Percentiles rank a stretch among this genome's conserved stretches.
phyloP scores from a whole-genome alignment of 2,888 invertebrate species.

The Nomada ferruginata region DNA sequence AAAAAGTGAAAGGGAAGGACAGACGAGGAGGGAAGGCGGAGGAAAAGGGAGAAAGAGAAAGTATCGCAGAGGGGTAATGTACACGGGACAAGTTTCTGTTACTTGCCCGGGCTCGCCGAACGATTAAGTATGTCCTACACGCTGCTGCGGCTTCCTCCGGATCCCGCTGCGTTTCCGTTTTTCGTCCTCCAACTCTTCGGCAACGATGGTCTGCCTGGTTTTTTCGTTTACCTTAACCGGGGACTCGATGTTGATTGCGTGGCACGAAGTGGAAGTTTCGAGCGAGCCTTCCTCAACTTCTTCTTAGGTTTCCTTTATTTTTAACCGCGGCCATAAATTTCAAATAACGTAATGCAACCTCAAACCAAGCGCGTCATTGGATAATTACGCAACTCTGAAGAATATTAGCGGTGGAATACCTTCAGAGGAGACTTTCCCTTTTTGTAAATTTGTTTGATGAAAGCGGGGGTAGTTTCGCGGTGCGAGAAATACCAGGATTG shows the following conservation, averaged over 20 bases:
- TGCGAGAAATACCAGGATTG: no score
- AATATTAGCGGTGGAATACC: no score
- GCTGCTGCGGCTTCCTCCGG: slow-evolving; percentile 30
- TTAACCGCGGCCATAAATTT: no score
- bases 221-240: slow-evolving; percentile 52
- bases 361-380: no score
- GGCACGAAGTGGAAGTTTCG: slow-evolving; percentile 41
- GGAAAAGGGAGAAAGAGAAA: neutral
- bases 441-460: no score
- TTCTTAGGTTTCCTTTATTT: neutral
- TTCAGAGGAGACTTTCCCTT: no score
- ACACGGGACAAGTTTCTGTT: slow-evolving; percentile 62
- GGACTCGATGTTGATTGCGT: slow-evolving; percentile 47
- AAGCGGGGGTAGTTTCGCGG: no score
- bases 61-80: slow-evolving; percentile 19
- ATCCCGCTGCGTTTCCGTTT: slow-evolving; percentile 46
- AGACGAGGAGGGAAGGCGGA: neutral
- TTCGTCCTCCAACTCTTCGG: slow-evolving; percentile 22
- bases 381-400: no score
- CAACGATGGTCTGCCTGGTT: slow-evolving; percentile 1
- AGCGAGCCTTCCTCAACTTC: slow-evolving; percentile 29
- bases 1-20: neutral
- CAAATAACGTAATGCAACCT: no score
- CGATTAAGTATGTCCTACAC: slow-evolving; percentile 63
- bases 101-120: slow-evolving; percentile 36